A percentile compares a stretch with the other conserved stretches of the same genome.
These are phyloP conservation scores for Etheostoma perlongum DNA, from an alignment of 2,797 vertebrate species.

Conservation along the genomic window DNA sequence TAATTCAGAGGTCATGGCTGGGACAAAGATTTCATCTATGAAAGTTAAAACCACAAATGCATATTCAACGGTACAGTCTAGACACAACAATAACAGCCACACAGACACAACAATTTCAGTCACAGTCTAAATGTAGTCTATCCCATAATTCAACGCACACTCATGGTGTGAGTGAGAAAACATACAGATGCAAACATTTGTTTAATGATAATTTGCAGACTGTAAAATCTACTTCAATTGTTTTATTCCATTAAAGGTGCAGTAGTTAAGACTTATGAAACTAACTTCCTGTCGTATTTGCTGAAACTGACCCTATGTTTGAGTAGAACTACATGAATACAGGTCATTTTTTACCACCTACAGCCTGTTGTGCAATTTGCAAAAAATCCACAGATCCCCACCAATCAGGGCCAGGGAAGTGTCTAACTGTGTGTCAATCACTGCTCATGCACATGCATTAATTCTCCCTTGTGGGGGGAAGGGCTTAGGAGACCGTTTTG, in stretches of 20 bases:
- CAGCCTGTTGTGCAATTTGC: too few species aligned
- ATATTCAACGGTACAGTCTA: slow-evolving; percentile 31
- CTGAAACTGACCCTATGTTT: too few species aligned
- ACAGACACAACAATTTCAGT: slow-evolving; percentile 6
- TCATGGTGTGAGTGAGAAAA: slow-evolving; percentile 11
- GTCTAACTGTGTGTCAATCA: too few species aligned
- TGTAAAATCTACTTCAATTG: neutral
- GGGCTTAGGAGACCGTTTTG: too few species aligned
- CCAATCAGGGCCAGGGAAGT: too few species aligned
- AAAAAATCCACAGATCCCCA: too few species aligned
- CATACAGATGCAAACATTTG: slow-evolving; percentile 15
- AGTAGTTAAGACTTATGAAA: too few species aligned
- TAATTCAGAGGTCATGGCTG: slow-evolving; percentile 16
- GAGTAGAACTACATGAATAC: too few species aligned
- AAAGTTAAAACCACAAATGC: slow-evolving; percentile 11
- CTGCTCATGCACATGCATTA: too few species aligned
- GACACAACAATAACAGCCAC: neutral
- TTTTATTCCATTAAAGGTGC: neutral
- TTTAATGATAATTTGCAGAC: neutral
- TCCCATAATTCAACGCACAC: neutral
- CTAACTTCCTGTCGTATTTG: too few species aligned
- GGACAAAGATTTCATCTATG: slow-evolving; percentile 8
- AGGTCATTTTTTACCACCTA: too few species aligned
- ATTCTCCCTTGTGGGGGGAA: too few species aligned
- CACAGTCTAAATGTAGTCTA: neutral